A percentile compares a stretch with the other conserved stretches of the same genome.
Evolutionary conservation across 2,797 vertebrate species (phyloP).

Genomic region (Scolopax rusticola): DNA sequence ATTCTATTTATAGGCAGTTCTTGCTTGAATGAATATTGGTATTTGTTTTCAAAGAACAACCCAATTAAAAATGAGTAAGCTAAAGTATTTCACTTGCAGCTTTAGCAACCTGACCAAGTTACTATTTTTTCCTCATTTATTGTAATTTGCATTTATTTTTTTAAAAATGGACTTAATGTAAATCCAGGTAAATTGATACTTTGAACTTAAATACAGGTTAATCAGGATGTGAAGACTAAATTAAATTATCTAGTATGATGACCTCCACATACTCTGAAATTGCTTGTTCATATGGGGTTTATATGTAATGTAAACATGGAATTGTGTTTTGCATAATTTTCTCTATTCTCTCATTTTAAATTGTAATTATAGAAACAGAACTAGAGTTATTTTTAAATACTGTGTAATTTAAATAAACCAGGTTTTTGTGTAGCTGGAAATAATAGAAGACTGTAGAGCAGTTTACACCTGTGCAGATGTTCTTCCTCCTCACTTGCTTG

Average conservation of each 20-base stretch:
- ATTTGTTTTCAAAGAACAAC: slow-evolving; percentile 11
- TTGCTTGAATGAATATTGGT: not conserved
- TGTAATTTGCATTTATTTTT: not conserved
- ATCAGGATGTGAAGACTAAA: not conserved
- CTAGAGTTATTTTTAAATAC: not conserved
- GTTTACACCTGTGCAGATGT: not conserved
- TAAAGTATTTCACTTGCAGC: not conserved
- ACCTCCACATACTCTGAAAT: not conserved
- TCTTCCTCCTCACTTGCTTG: not conserved
- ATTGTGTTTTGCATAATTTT: not conserved
- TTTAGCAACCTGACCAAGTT: not conserved
- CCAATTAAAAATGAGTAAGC: not conserved
- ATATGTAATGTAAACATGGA: not conserved
- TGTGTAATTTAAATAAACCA: not conserved
- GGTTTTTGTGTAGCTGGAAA: not conserved
- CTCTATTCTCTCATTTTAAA: not conserved
- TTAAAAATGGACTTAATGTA: not conserved
- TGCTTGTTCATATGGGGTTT: not conserved
- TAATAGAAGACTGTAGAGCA: not conserved
- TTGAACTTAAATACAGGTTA: not conserved
- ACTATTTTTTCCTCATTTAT: not conserved
- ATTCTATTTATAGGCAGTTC: not conserved
- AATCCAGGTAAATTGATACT: not conserved
- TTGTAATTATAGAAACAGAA: not conserved
- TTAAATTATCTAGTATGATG: not conserved